A percentile compares a stretch with the other conserved stretches of the same genome.
These are phyloP conservation scores for Drosophila longiperda DNA, from an alignment of 2,888 invertebrate species.

Conservation along the genomic window DNA sequence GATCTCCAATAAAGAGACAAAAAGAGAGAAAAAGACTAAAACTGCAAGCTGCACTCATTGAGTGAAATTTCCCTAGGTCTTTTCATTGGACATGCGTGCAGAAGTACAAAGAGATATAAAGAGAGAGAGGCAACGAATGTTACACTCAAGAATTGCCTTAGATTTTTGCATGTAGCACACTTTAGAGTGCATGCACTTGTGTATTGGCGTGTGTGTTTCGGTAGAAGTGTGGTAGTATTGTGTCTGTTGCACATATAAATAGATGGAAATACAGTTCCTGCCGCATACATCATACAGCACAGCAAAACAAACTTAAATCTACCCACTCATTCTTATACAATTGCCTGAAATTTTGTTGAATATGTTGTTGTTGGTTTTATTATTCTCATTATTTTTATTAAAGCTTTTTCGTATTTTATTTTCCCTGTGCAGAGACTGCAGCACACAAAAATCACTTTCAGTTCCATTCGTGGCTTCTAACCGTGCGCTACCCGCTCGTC, in stretches of 20 bases:
- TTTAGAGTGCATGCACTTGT: slow-evolving; percentile 4
- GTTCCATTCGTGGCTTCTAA: slow-evolving; percentile 55
- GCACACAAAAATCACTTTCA: slow-evolving; percentile 45
- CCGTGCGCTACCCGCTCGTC: slow-evolving; percentile 47
- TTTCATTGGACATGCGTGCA: slow-evolving; percentile 49
- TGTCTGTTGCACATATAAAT: slow-evolving; percentile 1
- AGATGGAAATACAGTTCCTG: slow-evolving; percentile 40
- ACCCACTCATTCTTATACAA: slow-evolving; percentile 47
- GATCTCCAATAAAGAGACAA: background rate
- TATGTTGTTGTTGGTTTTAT: slow-evolving; percentile 15
- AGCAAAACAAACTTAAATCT: slow-evolving; percentile 18
- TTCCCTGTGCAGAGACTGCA: slow-evolving; percentile 46
- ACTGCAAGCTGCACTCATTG: slow-evolving; percentile 41
- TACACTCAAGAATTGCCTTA: slow-evolving; percentile 24
- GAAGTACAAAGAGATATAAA: background rate
- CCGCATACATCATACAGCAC: slow-evolving; percentile 9
- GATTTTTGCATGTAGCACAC: slow-evolving; percentile 7
- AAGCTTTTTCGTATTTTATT: slow-evolving; percentile 50
- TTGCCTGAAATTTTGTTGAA: slow-evolving; percentile 44
- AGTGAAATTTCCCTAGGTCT: slow-evolving; percentile 12
- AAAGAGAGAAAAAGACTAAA: slow-evolving; percentile 13
- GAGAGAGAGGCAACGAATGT: slow-evolving; percentile 13
- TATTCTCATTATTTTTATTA: slow-evolving; percentile 56
- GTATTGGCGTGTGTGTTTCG: background rate
- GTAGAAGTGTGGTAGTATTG: slow-evolving; percentile 1